Conservation (phyloP, 2,113 vertebrate genomes). For the Lichenostomus cassidix region DNA sequence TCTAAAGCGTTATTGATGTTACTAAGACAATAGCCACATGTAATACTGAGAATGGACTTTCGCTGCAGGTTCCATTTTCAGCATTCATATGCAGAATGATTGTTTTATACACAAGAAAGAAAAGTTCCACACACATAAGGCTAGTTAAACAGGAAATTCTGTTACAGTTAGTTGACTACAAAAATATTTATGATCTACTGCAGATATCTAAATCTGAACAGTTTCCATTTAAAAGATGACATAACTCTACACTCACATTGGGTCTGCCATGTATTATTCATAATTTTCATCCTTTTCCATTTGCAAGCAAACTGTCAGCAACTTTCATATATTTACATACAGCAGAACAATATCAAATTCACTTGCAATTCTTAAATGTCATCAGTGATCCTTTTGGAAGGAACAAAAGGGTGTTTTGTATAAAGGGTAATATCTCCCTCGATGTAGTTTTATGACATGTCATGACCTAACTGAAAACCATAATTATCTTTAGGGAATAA, state of each 20-base stretch:
- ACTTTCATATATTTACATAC: neutral
- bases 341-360: neutral
- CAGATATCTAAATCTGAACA: neutral
- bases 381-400: neutral
- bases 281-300: neutral
- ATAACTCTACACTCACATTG: neutral
- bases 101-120: neutral
- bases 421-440: conserved; percentile 9
- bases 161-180: neutral
- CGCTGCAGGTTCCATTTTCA: neutral
- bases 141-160: neutral
- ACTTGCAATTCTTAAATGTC: conserved; percentile 11
- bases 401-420: conserved; percentile 34
- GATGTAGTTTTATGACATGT: neutral
- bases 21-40: neutral
- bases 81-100: neutral
- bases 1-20: neutral
- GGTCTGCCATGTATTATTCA: neutral
- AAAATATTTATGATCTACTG: neutral
- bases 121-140: neutral
- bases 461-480: conserved; percentile 25
- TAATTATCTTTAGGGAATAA: conserved; percentile 27
- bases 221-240: neutral
- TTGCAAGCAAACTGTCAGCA: neutral
- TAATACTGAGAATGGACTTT: neutral